phyloP scores from a whole-genome alignment of 2,113 vertebrate species.

The Paramormyrops kingsleyae region DNA sequence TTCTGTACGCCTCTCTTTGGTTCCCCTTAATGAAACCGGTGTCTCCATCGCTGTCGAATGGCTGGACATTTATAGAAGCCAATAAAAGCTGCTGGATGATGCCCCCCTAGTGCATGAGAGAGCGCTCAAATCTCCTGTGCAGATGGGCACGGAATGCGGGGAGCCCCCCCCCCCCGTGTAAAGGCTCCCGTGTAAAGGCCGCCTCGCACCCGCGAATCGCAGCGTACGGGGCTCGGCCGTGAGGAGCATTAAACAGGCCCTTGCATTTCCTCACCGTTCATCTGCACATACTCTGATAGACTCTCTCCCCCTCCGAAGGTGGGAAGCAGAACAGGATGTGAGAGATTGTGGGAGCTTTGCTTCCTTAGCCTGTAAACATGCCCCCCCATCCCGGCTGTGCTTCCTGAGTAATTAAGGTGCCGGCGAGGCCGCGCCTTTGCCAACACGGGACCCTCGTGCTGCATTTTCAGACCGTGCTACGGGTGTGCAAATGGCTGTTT shows the following conservation, averaged over 20 bases:
- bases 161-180: neutral
- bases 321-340: constrained; percentile 27
- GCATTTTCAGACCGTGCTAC: constrained; percentile 25
- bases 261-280: constrained; percentile 11
- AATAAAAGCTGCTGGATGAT: neutral
- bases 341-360: constrained; percentile 22
- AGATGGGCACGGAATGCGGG: neutral
- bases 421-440: constrained; percentile 31
- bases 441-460: constrained; percentile 15
- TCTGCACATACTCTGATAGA: constrained; percentile 31
- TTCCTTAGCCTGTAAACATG: constrained; percentile 40
- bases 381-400: constrained; percentile 37
- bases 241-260: neutral
- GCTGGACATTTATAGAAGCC: constrained; percentile 2
- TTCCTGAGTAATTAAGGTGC: constrained; percentile 39
- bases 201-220: neutral
- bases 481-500: constrained; percentile 4
- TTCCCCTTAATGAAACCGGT: constrained; percentile 18
- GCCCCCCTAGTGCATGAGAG: neutral
- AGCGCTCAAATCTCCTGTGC: constrained; percentile 15
- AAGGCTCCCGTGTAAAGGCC: neutral
- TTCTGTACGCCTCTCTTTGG: neutral
- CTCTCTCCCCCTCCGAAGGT: constrained; percentile 21
- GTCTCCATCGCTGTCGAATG: neutral
- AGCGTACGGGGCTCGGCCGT: constrained; percentile 7